Evolutionary conservation across 2,888 invertebrate species (phyloP).

Genomic region (Lasiommata megera): DNA sequence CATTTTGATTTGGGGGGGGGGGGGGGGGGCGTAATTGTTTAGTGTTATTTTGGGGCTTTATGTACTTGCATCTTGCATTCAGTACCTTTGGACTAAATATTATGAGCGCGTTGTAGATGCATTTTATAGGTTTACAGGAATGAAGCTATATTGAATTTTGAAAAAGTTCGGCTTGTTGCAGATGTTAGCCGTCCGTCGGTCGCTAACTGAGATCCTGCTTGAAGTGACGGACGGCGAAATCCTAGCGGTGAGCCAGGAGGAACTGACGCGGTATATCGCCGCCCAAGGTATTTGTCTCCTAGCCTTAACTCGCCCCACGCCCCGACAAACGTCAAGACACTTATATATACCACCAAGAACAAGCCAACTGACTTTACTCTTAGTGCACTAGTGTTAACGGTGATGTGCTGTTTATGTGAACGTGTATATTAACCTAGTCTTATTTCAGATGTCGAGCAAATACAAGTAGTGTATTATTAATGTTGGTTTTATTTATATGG

Average conservation of each 20-base stretch:
- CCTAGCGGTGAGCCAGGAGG: constrained; percentile 90
- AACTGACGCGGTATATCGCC: constrained; percentile 89
- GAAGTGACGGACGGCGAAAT: constrained; percentile 97
- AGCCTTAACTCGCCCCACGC: constrained; percentile 51
- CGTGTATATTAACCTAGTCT: constrained; percentile 68
- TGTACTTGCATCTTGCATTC: too few species aligned
- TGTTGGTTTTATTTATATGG: constrained; percentile 83
- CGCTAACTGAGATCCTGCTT: constrained; percentile 95
- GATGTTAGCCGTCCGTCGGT: constrained; percentile 94
- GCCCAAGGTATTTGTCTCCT: constrained; percentile 89
- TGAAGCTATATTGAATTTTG: too few species aligned
- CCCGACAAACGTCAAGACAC: constrained; percentile 54
- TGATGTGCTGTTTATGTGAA: constrained; percentile 39
- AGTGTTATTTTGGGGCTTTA: too few species aligned
- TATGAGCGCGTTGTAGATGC: too few species aligned
- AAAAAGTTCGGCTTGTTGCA: too few species aligned
- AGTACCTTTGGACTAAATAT: too few species aligned
- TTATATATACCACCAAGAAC: constrained; percentile 45
- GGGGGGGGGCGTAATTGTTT: too few species aligned
- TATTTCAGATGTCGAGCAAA: constrained; percentile 74
- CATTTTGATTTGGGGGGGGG: too few species aligned
- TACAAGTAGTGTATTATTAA: constrained; percentile 76
- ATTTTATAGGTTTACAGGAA: too few species aligned
- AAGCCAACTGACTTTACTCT: constrained; percentile 51
- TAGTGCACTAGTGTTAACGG: constrained; percentile 8